Evolutionary conservation across 2,797 vertebrate genomes (phyloP).

Genomic region (Poeciliopsis gracilis): DNA sequence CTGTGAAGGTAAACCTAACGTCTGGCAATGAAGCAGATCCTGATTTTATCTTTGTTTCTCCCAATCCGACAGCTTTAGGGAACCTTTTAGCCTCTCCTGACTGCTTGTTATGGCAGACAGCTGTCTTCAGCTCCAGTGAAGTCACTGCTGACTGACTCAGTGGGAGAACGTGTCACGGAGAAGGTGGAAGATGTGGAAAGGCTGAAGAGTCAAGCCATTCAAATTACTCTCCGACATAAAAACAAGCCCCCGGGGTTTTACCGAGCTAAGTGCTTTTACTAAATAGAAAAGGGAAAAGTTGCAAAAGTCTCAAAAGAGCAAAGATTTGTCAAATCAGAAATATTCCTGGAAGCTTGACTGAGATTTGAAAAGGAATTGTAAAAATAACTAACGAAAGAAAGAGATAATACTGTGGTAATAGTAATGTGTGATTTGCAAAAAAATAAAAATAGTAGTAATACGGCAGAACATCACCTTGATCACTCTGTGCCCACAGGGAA

Average conservation of each 20-base stretch:
- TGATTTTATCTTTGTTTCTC: background rate
- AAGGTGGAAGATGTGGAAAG: background rate
- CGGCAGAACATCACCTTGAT: background rate
- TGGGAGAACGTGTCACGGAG: background rate
- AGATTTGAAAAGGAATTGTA: background rate
- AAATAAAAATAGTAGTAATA: background rate
- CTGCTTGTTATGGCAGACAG: background rate
- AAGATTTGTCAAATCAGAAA: background rate
- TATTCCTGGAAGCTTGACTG: background rate
- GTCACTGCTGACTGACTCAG: background rate
- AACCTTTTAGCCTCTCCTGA: background rate
- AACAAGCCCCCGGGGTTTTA: background rate
- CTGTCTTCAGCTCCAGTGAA: slow-evolving; percentile 1
- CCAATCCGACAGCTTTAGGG: background rate
- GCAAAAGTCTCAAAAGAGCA: background rate
- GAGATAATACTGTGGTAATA: background rate
- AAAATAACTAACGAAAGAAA: background rate
- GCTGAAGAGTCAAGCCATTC: background rate
- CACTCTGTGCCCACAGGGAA: background rate
- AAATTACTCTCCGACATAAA: background rate
- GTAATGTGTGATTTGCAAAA: too few species aligned
- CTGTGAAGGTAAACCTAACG: background rate
- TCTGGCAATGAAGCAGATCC: background rate
- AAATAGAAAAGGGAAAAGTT: background rate
- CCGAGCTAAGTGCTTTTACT: background rate